These are phyloP conservation scores for Echinops telfairi DNA, from an alignment of 2,113 vertebrate species.

Conservation along the genomic window DNA sequence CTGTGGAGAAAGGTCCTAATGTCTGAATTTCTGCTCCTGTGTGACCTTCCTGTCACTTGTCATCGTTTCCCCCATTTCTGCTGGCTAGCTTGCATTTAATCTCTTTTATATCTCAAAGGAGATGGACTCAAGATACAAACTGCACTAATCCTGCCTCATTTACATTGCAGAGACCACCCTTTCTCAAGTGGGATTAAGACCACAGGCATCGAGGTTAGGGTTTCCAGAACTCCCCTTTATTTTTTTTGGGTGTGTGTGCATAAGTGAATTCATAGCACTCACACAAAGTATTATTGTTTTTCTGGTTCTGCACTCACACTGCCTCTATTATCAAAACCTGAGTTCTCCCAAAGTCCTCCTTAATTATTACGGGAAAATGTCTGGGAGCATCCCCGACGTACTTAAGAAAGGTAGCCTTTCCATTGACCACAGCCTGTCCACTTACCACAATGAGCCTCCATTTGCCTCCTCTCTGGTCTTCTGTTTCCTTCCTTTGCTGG, in stretches of 20 bases:
- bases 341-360: neutral
- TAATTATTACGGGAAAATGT: slow-evolving; percentile 7
- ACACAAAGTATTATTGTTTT: neutral
- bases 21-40: neutral
- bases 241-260: too few species aligned
- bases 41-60: neutral
- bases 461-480: neutral
- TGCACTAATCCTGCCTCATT: neutral
- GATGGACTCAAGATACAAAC: neutral
- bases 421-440: neutral
- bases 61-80: neutral
- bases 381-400: neutral
- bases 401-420: neutral
- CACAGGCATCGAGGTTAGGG: neutral
- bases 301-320: slow-evolving; percentile 1
- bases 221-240: neutral
- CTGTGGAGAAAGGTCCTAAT: neutral
- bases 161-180: neutral
- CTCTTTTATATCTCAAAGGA: neutral
- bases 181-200: neutral
- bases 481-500: neutral
- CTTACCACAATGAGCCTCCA: neutral
- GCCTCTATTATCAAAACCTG: neutral
- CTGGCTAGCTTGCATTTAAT: neutral
- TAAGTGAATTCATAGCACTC: neutral